phyloP scores from a whole-genome alignment of 2,113 vertebrate genomes.

The Trinectes maculatus region DNA sequence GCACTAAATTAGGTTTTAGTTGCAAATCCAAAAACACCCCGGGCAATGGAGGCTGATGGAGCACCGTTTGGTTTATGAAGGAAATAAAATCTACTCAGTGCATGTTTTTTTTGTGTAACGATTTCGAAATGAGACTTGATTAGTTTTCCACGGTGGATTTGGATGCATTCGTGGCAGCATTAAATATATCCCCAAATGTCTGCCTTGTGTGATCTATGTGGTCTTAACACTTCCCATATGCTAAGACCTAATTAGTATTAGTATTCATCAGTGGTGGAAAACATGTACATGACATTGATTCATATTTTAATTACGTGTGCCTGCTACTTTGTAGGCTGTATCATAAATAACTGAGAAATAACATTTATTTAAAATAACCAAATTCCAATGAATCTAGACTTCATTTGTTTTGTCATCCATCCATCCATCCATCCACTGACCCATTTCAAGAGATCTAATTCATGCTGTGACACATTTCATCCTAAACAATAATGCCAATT shows the following conservation, averaged over 20 bases:
- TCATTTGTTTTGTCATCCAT: constrained; percentile 1
- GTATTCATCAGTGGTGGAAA: constrained; percentile 38
- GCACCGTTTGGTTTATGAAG: constrained; percentile 24
- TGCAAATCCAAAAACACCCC: constrained; percentile 19
- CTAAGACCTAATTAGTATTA: constrained; percentile 58
- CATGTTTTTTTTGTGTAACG: constrained; percentile 4
- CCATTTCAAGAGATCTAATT: neutral
- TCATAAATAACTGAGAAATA: constrained; percentile 51
- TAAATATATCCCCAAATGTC: constrained; percentile 24
- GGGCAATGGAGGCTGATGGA: constrained; percentile 11
- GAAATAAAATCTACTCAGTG: constrained; percentile 8
- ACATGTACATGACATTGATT: constrained; percentile 54
- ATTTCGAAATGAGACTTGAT: constrained; percentile 29
- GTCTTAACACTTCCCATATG: constrained; percentile 47
- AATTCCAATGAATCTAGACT: neutral
- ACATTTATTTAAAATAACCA: constrained; percentile 34
- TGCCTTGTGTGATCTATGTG: constrained; percentile 37
- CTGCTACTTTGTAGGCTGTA: constrained; percentile 33
- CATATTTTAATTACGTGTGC: constrained; percentile 63
- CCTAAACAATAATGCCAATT: constrained; percentile 3
- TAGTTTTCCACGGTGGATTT: constrained; percentile 26
- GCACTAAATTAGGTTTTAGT: constrained; percentile 42
- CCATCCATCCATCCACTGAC: neutral
- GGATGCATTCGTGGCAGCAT: constrained; percentile 20
- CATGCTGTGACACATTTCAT: constrained; percentile 4